Conservation (phyloP, 1,140 invertebrate species). For the Eufriesea mexicana region DNA sequence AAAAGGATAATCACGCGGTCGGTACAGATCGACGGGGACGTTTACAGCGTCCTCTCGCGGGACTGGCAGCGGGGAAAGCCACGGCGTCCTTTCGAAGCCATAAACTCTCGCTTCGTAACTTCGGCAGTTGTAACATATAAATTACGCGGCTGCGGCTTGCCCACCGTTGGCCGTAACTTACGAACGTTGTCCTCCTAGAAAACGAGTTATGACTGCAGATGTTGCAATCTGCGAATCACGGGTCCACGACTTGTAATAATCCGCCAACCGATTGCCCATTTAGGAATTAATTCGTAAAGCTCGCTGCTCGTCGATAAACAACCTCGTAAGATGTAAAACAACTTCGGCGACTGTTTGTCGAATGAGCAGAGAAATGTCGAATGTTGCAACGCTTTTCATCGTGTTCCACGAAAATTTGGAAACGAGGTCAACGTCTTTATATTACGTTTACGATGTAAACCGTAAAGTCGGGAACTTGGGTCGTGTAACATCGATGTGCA, state of each 20-base stretch:
- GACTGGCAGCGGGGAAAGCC: neutral
- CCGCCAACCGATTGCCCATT: neutral
- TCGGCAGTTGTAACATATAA: slow-evolving; percentile 66
- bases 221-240: slow-evolving; percentile 47
- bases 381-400: too few relatives aligned
- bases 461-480: neutral
- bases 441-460: neutral
- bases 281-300: slow-evolving; percentile 31
- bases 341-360: neutral
- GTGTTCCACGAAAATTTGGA: too few relatives aligned
- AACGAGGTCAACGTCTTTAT: neutral
- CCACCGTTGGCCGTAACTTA: slow-evolving; percentile 49
- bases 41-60: slow-evolving; percentile 27
- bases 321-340: neutral
- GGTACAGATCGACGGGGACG: slow-evolving; percentile 27
- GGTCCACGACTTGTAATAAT: slow-evolving; percentile 6
- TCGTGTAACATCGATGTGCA: neutral
- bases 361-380: neutral
- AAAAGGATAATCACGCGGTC: slow-evolving; percentile 52
- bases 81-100: neutral
- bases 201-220: slow-evolving; percentile 50
- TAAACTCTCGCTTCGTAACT: slow-evolving; percentile 60
- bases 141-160: slow-evolving; percentile 52
- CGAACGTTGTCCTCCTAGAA: slow-evolving; percentile 51
- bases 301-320: neutral